These are phyloP conservation scores for Rotaria socialis DNA, from an alignment of 2,888 invertebrate genomes.

Conservation along the genomic window DNA sequence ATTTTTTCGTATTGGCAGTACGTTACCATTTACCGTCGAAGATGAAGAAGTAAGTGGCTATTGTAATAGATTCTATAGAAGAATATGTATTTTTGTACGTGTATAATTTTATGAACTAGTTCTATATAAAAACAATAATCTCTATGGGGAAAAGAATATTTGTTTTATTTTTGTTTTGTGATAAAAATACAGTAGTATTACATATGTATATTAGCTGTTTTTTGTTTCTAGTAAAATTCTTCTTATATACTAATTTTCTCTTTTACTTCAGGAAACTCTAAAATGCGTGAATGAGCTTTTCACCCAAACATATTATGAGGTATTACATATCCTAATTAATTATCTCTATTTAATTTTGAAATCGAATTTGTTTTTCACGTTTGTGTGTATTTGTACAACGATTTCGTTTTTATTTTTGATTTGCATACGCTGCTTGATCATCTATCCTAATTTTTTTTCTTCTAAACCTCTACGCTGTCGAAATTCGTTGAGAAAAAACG, in stretches of 20 bases:
- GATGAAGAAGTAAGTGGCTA: constrained; percentile 25
- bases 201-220: too few relatives aligned
- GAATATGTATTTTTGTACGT: too few relatives aligned
- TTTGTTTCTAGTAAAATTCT: neutral
- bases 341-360: too few relatives aligned
- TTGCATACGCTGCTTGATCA: neutral
- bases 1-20: neutral
- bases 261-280: constrained; percentile 22
- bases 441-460: too few relatives aligned
- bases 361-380: neutral
- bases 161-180: too few relatives aligned
- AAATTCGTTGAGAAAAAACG: neutral
- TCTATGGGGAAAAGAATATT: too few relatives aligned
- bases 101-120: too few relatives aligned
- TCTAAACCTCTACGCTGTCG: neutral
- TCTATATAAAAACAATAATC: too few relatives aligned
- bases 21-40: neutral
- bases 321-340: neutral
- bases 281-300: constrained; percentile 27
- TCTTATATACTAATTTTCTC: neutral
- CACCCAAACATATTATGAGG: constrained; percentile 37
- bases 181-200: too few relatives aligned
- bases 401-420: neutral
- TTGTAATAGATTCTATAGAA: too few relatives aligned
- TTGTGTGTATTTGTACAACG: neutral